Evolutionary conservation across 2,888 invertebrate species (phyloP), one percentile per base, ranked within the genome.

Genomic region (Drosophila fungiperda): DNA sequence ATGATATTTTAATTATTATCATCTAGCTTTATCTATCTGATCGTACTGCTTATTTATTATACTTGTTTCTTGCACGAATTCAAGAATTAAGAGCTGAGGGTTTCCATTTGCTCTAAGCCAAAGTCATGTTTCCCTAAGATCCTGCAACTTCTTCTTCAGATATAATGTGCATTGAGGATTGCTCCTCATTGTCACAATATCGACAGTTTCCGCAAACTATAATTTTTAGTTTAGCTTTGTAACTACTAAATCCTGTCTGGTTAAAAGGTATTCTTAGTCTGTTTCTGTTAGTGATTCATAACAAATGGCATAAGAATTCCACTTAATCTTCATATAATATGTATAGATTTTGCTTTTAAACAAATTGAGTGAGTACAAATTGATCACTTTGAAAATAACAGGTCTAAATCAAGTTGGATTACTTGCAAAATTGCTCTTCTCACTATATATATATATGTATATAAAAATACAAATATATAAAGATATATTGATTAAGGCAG

Each of bases 391-490:
- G 8, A 20, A 35, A 23, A 23, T 15, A 53, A 23, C 2, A 29
- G 1, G 5, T 12, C 52, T 52, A 48, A 63, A 11, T 57, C 52
- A 63, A 63, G 55, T 75, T 70, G 55, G 36, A 59, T 15, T 35
- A 23, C 11, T 26, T 54, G 15, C 23, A 20, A 53, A 20, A 35
- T 42, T 61, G 53, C 58, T 68, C 57, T 66, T 67, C 72, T 66
- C 62, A 70, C 62, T 40, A 55, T 15, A 66, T 20, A 50, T 20
- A 48, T 36, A 35, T 11, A 15, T 52, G 26, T 49, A 36, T 3
- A 35, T 26, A 12, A 26, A 15, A 3, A 40, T 11, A 11, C 3
- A 42, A 6, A 42, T 20, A 20, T 42, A 42, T 7, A 64, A 17
- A 38, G 17, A 52, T 35, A 49, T 33, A n/a, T 40, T 23, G n/a